Evolutionary conservation across 2,797 vertebrate species (phyloP).

Genomic region (Rhincodon typus): DNA sequence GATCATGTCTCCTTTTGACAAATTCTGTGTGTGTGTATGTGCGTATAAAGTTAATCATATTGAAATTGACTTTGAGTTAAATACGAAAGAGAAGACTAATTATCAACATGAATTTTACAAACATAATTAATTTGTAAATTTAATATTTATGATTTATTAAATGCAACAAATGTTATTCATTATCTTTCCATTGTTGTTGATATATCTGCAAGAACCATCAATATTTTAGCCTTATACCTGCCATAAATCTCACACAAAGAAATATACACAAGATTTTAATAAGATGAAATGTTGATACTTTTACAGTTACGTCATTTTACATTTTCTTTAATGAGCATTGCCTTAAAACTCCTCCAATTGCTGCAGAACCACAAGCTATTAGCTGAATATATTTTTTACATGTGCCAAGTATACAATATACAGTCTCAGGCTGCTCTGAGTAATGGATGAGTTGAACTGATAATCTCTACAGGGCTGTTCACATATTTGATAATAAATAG

Average conservation of each 20-base stretch:
- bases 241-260: neutral
- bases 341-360: neutral
- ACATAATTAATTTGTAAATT: neutral
- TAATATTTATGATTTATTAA: neutral
- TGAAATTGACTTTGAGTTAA: neutral
- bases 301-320: neutral
- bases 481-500: neutral
- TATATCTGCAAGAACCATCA: neutral
- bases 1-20: neutral
- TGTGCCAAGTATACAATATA: neutral
- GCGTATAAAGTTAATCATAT: neutral
- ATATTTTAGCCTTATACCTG: neutral
- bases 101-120: neutral
- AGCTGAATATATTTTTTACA: conserved; percentile 4
- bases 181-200: neutral
- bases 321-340: neutral
- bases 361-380: neutral
- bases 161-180: neutral
- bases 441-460: neutral
- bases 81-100: neutral
- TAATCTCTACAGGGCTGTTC: neutral
- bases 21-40: neutral
- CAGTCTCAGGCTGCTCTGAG: neutral
- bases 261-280: neutral
- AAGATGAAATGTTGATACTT: neutral